Conservation (phyloP, 2,797 vertebrate species). For the Acanthopagrus latus region DNA sequence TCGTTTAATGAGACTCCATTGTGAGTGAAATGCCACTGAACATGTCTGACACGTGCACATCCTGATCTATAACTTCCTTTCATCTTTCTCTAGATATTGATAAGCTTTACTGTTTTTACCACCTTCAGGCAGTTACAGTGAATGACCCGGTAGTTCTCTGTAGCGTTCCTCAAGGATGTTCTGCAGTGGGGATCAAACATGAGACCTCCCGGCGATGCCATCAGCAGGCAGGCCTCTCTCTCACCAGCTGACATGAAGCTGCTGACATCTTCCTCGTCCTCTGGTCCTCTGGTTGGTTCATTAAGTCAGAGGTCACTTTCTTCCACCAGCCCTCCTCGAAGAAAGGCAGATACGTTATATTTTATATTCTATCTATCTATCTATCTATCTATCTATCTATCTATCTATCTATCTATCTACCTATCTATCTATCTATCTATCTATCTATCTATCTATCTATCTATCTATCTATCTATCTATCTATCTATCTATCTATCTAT, state of each 20-base stretch:
- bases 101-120: conserved; percentile 1
- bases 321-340: fast-evolving
- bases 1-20: conserved; percentile 13
- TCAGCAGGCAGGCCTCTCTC: conserved; percentile 21
- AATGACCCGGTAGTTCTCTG: conserved; percentile 21
- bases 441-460: too few relatives aligned
- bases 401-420: too few relatives aligned
- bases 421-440: too few relatives aligned
- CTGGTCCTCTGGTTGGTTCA: conserved; percentile 12
- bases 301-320: background rate
- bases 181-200: conserved; percentile 17
- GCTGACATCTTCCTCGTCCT: conserved; percentile 9
- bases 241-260: conserved; percentile 37
- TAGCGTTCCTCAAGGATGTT: conserved; percentile 14
- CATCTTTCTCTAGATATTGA: background rate
- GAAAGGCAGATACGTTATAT: background rate
- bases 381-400: too few relatives aligned
- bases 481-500: too few relatives aligned
- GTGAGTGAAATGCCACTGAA: conserved; percentile 14
- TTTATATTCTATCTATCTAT: too few relatives aligned
- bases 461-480: too few relatives aligned
- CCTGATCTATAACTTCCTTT: background rate
- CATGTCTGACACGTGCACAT: background rate
- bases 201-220: conserved; percentile 18
- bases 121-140: conserved; percentile 20